Conservation (phyloP, 2,113 vertebrate genomes). For the Corythoichthys haematopterus region DNA sequence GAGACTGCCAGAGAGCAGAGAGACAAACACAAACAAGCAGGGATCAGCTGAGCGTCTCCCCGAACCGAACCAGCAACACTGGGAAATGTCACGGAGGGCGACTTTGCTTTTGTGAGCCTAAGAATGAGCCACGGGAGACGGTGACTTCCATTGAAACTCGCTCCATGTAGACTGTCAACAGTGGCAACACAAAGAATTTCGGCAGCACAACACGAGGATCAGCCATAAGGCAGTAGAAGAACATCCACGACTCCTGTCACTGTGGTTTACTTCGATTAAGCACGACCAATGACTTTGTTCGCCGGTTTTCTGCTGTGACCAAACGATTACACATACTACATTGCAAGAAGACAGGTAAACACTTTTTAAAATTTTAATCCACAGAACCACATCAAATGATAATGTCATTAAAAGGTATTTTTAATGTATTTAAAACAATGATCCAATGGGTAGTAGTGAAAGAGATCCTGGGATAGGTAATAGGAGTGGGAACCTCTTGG, state of each 20-base stretch:
- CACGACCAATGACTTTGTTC: constrained; percentile 42
- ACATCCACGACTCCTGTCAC: constrained; percentile 38
- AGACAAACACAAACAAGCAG: constrained; percentile 73
- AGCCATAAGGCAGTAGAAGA: constrained; percentile 45
- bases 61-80: constrained; percentile 50
- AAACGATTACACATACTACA: constrained; percentile 39
- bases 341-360: constrained; percentile 60
- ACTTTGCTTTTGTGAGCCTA: constrained; percentile 32
- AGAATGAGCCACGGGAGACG: constrained; percentile 46
- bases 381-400: background rate
- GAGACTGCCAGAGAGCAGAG: constrained; percentile 58
- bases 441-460: background rate
- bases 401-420: background rate
- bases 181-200: constrained; percentile 58
- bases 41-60: constrained; percentile 58
- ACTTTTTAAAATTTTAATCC: constrained; percentile 20
- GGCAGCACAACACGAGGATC: constrained; percentile 58
- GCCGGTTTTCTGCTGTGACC: constrained; percentile 35
- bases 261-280: constrained; percentile 27
- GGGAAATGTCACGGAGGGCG: constrained; percentile 45
- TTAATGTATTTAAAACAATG: background rate
- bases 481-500: too few species aligned
- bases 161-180: constrained; percentile 64
- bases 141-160: constrained; percentile 40
- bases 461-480: background rate